Percentiles rank a stretch among this genome's conserved stretches.
phyloP scores from a whole-genome alignment of 2,113 vertebrate genomes.

The Amazona guildingii region DNA sequence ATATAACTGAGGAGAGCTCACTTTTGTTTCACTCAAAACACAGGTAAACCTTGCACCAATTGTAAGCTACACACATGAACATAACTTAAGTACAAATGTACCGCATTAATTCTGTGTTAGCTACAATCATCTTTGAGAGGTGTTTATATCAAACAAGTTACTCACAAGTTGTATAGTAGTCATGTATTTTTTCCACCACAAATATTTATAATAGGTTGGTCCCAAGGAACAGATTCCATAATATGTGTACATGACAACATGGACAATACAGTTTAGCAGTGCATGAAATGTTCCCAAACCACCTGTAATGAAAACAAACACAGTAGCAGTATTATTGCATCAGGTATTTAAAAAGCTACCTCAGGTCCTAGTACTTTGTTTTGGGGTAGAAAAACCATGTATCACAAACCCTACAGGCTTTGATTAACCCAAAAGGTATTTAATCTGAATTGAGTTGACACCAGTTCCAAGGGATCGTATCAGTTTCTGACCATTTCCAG shows the following conservation, averaged over 20 bases:
- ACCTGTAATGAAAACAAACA: constrained; percentile 74
- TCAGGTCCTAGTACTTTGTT: background rate
- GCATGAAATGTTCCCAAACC: constrained; percentile 96
- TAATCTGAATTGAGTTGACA: background rate
- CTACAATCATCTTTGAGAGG: background rate
- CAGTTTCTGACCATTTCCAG: background rate
- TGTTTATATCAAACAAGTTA: background rate
- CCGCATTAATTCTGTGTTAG: background rate
- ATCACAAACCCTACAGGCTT: background rate
- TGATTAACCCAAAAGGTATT: background rate
- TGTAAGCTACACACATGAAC: background rate
- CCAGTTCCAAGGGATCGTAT: background rate
- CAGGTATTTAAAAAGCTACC: background rate
- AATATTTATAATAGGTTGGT: constrained; percentile 88
- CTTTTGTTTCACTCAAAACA: background rate
- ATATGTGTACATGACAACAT: constrained; percentile 95
- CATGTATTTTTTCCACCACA: constrained; percentile 99
- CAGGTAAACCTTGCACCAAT: background rate
- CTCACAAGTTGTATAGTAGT: constrained; percentile 93
- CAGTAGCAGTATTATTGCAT: background rate
- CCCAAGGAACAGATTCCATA: constrained; percentile 93
- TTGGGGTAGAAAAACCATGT: background rate
- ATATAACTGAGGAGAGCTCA: background rate
- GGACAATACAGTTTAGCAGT: constrained; percentile 90
- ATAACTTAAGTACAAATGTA: background rate